phyloP scores from a whole-genome alignment of 1,140 invertebrate species.

The Nasonia vitripennis region DNA sequence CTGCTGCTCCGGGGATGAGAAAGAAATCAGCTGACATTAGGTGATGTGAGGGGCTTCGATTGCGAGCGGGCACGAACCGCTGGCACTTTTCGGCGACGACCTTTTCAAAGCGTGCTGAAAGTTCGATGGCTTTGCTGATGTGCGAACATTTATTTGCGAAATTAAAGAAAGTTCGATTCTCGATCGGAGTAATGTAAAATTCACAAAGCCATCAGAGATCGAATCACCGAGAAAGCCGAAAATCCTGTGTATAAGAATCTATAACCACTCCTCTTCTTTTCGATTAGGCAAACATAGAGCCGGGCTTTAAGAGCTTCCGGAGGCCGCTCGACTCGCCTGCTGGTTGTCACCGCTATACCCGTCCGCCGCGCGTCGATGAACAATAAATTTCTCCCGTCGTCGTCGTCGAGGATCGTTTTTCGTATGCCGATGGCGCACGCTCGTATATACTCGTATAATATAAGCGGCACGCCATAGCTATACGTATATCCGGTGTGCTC shows the following conservation, averaged over 20 bases:
- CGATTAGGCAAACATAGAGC: conserved; percentile 7
- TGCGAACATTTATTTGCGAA: too few relatives aligned
- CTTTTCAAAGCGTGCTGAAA: too few relatives aligned
- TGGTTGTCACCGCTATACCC: not conserved
- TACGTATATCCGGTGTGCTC: conserved; percentile 1
- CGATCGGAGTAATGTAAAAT: too few relatives aligned
- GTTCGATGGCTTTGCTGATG: too few relatives aligned
- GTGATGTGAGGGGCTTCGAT: too few relatives aligned
- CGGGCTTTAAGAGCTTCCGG: conserved; percentile 25
- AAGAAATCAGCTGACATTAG: conserved; percentile 40
- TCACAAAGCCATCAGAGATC: too few relatives aligned
- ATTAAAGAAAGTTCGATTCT: too few relatives aligned
- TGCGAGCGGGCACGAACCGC: too few relatives aligned
- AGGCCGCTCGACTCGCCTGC: too few relatives aligned
- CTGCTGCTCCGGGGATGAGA: conserved; percentile 15
- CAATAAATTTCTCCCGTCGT: conserved; percentile 22
- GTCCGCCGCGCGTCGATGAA: conserved; percentile 12
- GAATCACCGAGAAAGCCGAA: not conserved
- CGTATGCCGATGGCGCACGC: conserved; percentile 11
- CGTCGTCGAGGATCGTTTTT: conserved; percentile 11
- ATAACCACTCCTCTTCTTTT: not conserved
- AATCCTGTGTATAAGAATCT: not conserved
- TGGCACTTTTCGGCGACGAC: not conserved
- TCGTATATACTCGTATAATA: conserved; percentile 13
- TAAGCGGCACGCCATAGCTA: conserved; percentile 1